phyloP scores from a whole-genome alignment of 2,113 vertebrate genomes.

The Pteronura brasiliensis region DNA sequence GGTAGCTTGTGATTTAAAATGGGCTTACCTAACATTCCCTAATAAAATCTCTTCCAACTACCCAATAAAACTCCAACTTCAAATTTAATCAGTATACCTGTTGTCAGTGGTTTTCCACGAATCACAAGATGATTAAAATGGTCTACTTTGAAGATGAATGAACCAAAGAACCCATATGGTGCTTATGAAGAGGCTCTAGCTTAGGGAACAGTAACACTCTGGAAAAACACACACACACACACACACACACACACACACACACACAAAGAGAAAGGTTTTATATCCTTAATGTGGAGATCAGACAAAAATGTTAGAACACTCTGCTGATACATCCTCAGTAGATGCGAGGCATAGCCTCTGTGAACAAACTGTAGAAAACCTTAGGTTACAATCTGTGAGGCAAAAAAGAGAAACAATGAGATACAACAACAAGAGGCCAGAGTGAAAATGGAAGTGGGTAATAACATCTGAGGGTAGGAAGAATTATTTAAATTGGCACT shows the following conservation, averaged over 20 bases:
- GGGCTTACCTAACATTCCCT: not conserved
- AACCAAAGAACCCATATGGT: not conserved
- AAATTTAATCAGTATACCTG: not conserved
- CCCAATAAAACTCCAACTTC: not conserved
- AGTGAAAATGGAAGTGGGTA: not conserved
- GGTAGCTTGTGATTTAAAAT: slow-evolving; percentile 22
- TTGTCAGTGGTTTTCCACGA: not conserved
- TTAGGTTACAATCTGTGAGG: not conserved
- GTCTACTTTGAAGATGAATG: not conserved
- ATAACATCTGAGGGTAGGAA: not conserved
- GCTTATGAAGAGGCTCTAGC: not conserved
- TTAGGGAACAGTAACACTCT: not conserved
- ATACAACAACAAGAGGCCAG: not conserved
- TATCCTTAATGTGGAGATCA: not conserved
- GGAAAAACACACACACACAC: not conserved
- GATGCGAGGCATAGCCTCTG: not conserved
- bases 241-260: not conserved
- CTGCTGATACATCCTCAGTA: not conserved
- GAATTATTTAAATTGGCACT: not conserved
- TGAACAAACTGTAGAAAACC: not conserved
- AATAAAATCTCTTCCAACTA: not conserved
- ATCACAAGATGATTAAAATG: not conserved
- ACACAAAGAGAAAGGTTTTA: not conserved
- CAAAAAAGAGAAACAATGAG: not conserved
- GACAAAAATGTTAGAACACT: not conserved